Evolutionary conservation across 2,797 vertebrate genomes (phyloP), one percentile per base, ranked within the genome.

Genomic region (Euthynnus affinis): DNA sequence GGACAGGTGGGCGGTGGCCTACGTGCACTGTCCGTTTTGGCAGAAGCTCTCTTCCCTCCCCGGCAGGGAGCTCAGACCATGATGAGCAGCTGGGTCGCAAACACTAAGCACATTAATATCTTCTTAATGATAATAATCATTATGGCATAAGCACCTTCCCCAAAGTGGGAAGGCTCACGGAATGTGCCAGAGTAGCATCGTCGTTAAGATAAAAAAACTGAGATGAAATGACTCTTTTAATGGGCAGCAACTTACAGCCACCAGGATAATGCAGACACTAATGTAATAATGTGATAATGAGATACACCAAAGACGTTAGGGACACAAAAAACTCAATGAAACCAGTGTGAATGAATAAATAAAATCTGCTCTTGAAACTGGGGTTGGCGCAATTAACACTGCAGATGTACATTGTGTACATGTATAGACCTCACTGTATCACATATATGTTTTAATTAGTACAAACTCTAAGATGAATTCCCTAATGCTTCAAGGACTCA

Each of bases 81-180:
- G 98, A 99, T 98, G 97, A 99, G 97, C 97, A 98, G 97, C 97
- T 97, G 97, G 97, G 97, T 98, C 97, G 96, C 96, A 97, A 97
- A 97, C 96, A 97, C 97, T 97, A 97, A 97, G 97, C 97, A 93
- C 97, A 98, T 99, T 99, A 98, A 99, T 99, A 98, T 98, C 93
- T 97, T 98, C 97, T 97, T 98, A 98, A 99, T 99, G 97, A 98
- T 99, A 98, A 99, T 98, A 97, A 99, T 99, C 98, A 99, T 99
- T 98, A 99, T 96, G 97, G 96, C 96, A 97, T 98, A 98, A 98
- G 97, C 97, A 98, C 97, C 97, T 98, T 97, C 96, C 97, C 97
- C 96, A 97, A 97, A 96, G 97, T 96, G 96, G 96, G 95, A 94
- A 96, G 95, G 95, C 95, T 95, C 76, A 94, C 93, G 92, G 95